A percentile compares a stretch with the other conserved stretches of the same genome.
Evolutionary conservation across 2,888 invertebrate species (phyloP).

Genomic region (Xanthorhoe designata): DNA sequence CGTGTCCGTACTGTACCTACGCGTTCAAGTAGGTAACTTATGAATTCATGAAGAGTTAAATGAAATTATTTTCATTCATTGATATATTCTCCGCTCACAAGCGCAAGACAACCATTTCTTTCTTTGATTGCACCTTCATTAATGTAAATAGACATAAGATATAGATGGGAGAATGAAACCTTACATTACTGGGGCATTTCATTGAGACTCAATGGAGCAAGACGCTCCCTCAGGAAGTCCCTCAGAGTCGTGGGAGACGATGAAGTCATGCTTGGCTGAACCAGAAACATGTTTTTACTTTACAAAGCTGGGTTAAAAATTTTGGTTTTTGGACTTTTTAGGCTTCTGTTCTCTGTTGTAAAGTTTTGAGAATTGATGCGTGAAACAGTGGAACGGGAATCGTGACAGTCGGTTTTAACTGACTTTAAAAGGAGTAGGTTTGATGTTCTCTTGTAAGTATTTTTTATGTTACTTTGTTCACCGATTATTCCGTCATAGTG

Average conservation of each 20-base stretch:
- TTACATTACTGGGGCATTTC: conserved; percentile 10
- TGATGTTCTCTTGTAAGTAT: no score
- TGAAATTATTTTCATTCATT: no score
- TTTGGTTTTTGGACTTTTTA: conserved; percentile 8
- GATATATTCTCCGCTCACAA: no score
- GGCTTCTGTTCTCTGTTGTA: conserved; percentile 10
- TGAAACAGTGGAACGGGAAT: neutral
- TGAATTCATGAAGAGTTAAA: no score
- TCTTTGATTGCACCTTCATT: neutral
- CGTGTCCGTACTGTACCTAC: no score
- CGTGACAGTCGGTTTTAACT: neutral
- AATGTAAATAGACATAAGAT: neutral
- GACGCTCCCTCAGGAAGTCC: conserved; percentile 42
- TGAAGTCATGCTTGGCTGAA: conserved; percentile 50
- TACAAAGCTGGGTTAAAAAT: conserved; percentile 19
- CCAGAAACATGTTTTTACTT: conserved; percentile 34
- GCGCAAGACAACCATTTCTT: no score
- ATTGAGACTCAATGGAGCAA: conserved; percentile 23
- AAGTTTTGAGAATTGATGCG: neutral
- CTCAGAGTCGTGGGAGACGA: conserved; percentile 63
- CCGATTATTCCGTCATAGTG: no score
- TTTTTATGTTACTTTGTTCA: no score
- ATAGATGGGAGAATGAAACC: conserved; percentile 8
- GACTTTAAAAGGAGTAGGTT: no score
- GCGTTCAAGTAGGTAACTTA: no score